Evolutionary conservation across 2,888 invertebrate species (phyloP), one percentile per base, ranked within the genome.

Genomic region (Nomada goodeniana): DNA sequence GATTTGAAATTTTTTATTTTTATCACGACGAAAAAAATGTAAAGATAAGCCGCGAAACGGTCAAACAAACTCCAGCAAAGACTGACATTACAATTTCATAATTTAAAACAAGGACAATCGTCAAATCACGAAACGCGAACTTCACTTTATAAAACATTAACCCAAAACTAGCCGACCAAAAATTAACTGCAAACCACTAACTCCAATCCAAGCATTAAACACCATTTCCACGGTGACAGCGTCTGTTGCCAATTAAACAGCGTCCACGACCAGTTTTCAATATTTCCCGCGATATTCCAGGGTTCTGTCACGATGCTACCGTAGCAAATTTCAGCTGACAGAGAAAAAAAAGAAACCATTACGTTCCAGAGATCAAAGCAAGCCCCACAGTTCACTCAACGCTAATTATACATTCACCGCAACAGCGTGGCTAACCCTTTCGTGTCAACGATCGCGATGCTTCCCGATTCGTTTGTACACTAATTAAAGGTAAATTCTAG

Each of bases 401-500:
- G 65, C 55, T 74, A 82, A 80, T 82, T 82, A 82, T 67, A 69
- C 63, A 69, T 47, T 57, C 29, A 44, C 68, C 63, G 18, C 67
- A 69, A 70, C 73, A 47, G 29, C 53, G 59, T 15, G 70, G 55
- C 50, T 61, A 57, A 71, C 42, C 60, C 44, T 71, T 71, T 57
- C 67, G 23, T 57, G 57, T 63, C 75, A 71, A 71, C 67, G 42
- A 15, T 52, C 29, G 11, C 55, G 70, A 42, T 91, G 80, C 91
- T 92, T 91, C 67, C 69, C 75, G 71, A 92, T 92, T 92, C 92
- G 91, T 92, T 90, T 84, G 76, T 85, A 87, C 88, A 88, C 90
- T 93, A 92, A 93, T 93, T 92, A 91, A 92, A 92, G 92, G 91
- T 92, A 92, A 91, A 93, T 91, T 90, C 88, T 86, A 87, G 90